Evolutionary conservation across 1,140 invertebrate species (phyloP).

Genomic region (Drosophila simulans): DNA sequence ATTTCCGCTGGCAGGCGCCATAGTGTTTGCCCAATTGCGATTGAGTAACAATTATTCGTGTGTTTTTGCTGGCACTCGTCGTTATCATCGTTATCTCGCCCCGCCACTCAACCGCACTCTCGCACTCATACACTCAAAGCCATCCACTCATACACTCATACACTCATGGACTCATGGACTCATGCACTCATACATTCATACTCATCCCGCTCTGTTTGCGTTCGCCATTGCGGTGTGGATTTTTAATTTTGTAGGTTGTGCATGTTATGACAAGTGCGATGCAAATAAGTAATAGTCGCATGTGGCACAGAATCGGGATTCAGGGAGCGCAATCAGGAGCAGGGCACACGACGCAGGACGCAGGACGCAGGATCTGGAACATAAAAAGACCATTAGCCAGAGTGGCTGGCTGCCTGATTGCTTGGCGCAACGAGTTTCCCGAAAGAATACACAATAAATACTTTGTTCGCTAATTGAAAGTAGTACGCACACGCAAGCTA

Average conservation of each 20-base stretch:
- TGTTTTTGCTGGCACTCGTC: conserved; percentile 54
- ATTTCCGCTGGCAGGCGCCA: conserved; percentile 17
- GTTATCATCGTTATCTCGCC: conserved; percentile 9
- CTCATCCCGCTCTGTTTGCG: conserved; percentile 21
- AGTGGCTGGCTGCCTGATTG: conserved; percentile 40
- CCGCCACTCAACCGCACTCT: not conserved
- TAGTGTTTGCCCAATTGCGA: conserved; percentile 58
- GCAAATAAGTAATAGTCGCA: conserved; percentile 38
- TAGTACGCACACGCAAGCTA: not conserved
- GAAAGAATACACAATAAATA: conserved; percentile 30
- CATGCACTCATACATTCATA: not conserved
- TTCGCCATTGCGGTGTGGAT: conserved; percentile 51
- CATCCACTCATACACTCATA: not conserved
- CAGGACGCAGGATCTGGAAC: conserved; percentile 10
- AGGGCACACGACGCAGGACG: not conserved
- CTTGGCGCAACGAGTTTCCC: conserved; percentile 15
- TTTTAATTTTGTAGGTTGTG: conserved; percentile 63
- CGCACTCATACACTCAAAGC: not conserved
- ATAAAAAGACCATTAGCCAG: conserved; percentile 44
- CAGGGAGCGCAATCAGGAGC: not conserved
- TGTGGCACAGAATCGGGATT: not conserved
- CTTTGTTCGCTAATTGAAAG: conserved; percentile 28
- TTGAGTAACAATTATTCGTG: conserved; percentile 70
- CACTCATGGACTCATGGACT: not conserved
- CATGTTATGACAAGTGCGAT: conserved; percentile 60